Percentiles rank a stretch among this genome's conserved stretches.
These are phyloP conservation scores for Tachuris rubrigastra DNA, from an alignment of 2,113 vertebrate species.

Conservation along the genomic window DNA sequence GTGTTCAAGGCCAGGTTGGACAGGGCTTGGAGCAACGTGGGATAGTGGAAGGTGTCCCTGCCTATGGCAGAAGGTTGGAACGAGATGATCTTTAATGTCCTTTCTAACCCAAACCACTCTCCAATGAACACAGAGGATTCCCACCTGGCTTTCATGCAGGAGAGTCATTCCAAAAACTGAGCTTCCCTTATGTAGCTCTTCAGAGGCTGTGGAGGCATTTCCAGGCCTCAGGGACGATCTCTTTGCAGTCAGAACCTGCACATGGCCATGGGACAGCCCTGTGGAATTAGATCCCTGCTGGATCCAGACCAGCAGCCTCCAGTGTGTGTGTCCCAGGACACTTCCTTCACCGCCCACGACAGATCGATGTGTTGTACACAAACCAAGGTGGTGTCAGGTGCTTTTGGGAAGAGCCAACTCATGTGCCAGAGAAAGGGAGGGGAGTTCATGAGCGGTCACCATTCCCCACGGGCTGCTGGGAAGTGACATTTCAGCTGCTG, in stretches of 20 bases:
- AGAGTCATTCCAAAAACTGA: not conserved
- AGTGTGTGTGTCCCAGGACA: not conserved
- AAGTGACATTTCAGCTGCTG: not conserved
- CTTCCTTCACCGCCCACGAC: accelerated
- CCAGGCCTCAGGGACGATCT: not conserved
- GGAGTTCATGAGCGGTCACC: accelerated
- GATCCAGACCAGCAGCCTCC: not conserved
- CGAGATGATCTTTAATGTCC: accelerated
- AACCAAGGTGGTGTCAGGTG: accelerated
- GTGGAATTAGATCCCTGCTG: accelerated
- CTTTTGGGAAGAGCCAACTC: not conserved
- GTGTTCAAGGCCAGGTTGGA: not conserved
- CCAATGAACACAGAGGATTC: not conserved
- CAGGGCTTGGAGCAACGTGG: accelerated
- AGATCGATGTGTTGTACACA: not conserved
- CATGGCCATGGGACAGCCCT: not conserved
- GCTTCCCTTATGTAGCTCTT: not conserved
- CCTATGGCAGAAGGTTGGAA: not conserved
- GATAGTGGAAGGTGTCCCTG: not conserved
- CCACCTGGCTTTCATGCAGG: not conserved
- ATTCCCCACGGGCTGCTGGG: not conserved
- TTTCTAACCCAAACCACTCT: not conserved
- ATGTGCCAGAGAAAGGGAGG: not conserved
- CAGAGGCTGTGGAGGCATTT: not conserved
- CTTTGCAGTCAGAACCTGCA: not conserved